Evolutionary conservation across 2,113 vertebrate genomes (phyloP).

Genomic region (Thunnus maccoyii): DNA sequence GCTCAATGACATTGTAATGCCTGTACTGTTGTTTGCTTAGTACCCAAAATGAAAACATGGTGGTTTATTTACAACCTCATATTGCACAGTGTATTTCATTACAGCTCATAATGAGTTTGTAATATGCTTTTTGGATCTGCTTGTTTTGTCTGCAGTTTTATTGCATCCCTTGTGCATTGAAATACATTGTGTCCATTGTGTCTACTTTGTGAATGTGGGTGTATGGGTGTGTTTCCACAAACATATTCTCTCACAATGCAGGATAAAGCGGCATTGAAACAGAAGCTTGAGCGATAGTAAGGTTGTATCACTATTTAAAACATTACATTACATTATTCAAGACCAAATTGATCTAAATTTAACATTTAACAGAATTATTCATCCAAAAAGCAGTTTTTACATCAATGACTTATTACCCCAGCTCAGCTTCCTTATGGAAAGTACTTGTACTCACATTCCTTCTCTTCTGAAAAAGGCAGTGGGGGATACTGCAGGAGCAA

Average conservation of each 20-base stretch:
- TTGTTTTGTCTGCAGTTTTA: conserved; percentile 70
- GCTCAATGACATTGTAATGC: conserved; percentile 45
- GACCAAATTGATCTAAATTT: conserved; percentile 16
- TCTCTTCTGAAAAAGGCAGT: neutral
- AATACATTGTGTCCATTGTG: conserved; percentile 24
- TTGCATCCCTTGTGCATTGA: conserved; percentile 55
- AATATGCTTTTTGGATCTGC: conserved; percentile 71
- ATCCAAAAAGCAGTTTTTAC: neutral
- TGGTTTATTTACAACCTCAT: conserved; percentile 72
- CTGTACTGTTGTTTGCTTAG: conserved; percentile 53
- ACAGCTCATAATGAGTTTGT: conserved; percentile 74
- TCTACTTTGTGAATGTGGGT: conserved; percentile 1
- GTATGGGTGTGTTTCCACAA: neutral
- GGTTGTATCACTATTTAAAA: no score
- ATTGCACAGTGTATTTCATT: conserved; percentile 74
- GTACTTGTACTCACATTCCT: neutral
- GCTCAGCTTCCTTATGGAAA: neutral
- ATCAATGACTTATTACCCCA: conserved; percentile 12
- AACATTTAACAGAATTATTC: conserved; percentile 17
- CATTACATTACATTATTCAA: conserved; percentile 25
- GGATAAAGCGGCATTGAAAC: no score
- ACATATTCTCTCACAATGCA: neutral
- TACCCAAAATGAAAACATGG: conserved; percentile 64
- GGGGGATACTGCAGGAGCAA: neutral
- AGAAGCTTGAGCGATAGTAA: no score